Evolutionary conservation across 2,797 vertebrate species (phyloP).

Genomic region (Alauda arvensis): DNA sequence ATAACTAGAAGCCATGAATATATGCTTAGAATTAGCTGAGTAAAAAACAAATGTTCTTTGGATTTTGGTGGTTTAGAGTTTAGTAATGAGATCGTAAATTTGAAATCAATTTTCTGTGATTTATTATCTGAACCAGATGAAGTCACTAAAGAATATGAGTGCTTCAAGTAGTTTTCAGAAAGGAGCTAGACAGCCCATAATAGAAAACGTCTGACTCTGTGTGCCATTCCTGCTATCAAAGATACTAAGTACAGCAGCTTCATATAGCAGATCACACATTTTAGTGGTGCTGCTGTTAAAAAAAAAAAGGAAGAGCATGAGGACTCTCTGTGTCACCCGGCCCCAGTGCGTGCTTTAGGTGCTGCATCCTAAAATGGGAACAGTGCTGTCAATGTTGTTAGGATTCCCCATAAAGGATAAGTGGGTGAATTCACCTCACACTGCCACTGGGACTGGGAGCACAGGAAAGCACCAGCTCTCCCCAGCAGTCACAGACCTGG

Average conservation of each 20-base stretch:
- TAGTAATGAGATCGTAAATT: neutral
- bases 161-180: neutral
- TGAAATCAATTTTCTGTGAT: neutral
- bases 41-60: neutral
- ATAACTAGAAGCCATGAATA: neutral
- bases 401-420: neutral
- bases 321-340: neutral
- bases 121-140: neutral
- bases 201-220: neutral
- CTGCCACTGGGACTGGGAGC: neutral
- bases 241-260: neutral
- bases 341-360: neutral
- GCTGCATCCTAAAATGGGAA: neutral
- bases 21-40: neutral
- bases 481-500: neutral
- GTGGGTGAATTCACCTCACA: neutral
- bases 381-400: accelerated
- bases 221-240: neutral
- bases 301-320: neutral
- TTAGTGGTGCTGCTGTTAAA: neutral
- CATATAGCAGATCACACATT: neutral
- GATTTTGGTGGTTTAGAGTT: neutral
- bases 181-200: neutral
- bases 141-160: neutral
- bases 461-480: neutral